Evolutionary conservation across 2,113 vertebrate species (phyloP).

Genomic region (Ancistrus triradiatus): DNA sequence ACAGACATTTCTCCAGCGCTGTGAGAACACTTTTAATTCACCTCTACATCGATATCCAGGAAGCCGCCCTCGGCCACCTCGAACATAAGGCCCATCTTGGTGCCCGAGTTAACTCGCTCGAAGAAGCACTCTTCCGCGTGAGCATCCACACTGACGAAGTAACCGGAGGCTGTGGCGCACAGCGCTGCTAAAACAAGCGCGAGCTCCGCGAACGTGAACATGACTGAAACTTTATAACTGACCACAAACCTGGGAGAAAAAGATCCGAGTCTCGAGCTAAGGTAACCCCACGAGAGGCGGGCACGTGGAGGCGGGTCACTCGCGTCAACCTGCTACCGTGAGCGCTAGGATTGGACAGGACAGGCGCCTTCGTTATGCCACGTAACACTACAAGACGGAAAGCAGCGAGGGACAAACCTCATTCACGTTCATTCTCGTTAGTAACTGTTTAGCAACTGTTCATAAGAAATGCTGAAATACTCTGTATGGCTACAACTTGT

Average conservation of each 20-base stretch:
- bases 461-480: no score
- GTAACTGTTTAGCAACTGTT: no score
- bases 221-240: conserved; percentile 42
- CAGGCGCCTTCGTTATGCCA: conserved; percentile 27
- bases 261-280: not conserved
- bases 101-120: conserved; percentile 92
- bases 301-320: conserved; percentile 36
- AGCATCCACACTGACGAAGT: conserved; percentile 97
- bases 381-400: conserved; percentile 33
- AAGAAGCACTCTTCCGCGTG: conserved; percentile 96
- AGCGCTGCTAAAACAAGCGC: conserved; percentile 79
- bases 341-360: conserved; percentile 11
- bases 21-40: conserved; percentile 50
- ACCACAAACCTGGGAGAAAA: not conserved
- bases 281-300: conserved; percentile 16
- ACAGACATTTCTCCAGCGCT: not conserved
- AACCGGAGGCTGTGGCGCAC: conserved; percentile 80
- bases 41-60: conserved; percentile 97
- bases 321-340: not conserved
- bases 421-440: no score
- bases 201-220: conserved; percentile 85
- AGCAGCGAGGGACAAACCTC: conserved; percentile 26
- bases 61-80: conserved; percentile 96
- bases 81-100: conserved; percentile 98
- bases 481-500: no score